A percentile compares a stretch with the other conserved stretches of the same genome.
These are phyloP conservation scores for Eueides isabella DNA, from an alignment of 1,140 invertebrate genomes.

Conservation along the genomic window DNA sequence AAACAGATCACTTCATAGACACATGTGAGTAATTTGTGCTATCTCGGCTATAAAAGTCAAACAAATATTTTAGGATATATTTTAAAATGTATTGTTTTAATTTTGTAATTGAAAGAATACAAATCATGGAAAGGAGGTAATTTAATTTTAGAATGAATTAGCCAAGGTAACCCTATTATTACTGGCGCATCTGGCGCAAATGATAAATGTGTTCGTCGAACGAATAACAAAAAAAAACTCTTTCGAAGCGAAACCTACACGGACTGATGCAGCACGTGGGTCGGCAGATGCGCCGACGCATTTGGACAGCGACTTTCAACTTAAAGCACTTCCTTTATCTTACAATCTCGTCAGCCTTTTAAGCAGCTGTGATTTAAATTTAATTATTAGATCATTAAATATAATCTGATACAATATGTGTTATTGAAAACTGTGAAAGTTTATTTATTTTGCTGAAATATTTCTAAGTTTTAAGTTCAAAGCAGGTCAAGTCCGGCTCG, in stretches of 20 bases:
- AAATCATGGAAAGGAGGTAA: constrained; percentile 52
- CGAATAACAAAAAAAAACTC: constrained; percentile 59
- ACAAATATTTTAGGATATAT: neutral
- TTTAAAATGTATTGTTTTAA: constrained; percentile 17
- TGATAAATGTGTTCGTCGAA: constrained; percentile 68
- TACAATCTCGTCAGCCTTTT: constrained; percentile 57
- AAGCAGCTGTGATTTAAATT: constrained; percentile 64
- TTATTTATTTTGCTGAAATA: constrained; percentile 23
- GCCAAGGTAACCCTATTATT: constrained; percentile 64
- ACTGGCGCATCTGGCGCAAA: constrained; percentile 71
- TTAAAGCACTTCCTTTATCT: constrained; percentile 59
- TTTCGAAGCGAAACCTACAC: constrained; percentile 68
- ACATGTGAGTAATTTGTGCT: constrained; percentile 68
- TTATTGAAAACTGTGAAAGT: neutral
- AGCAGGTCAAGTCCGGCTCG: constrained; percentile 74
- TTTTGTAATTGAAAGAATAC: constrained; percentile 23
- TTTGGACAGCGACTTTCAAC: constrained; percentile 54
- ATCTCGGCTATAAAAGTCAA: constrained; percentile 21
- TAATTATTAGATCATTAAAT: constrained; percentile 59
- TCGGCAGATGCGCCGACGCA: constrained; percentile 72
- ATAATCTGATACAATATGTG: neutral
- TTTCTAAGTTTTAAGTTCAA: constrained; percentile 33
- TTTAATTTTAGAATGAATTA: constrained; percentile 74
- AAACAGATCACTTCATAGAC: constrained; percentile 62
- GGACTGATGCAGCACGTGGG: constrained; percentile 75